These are phyloP conservation scores for Acanthornis magna DNA, from an alignment of 2,797 vertebrate genomes.

Conservation along the genomic window DNA sequence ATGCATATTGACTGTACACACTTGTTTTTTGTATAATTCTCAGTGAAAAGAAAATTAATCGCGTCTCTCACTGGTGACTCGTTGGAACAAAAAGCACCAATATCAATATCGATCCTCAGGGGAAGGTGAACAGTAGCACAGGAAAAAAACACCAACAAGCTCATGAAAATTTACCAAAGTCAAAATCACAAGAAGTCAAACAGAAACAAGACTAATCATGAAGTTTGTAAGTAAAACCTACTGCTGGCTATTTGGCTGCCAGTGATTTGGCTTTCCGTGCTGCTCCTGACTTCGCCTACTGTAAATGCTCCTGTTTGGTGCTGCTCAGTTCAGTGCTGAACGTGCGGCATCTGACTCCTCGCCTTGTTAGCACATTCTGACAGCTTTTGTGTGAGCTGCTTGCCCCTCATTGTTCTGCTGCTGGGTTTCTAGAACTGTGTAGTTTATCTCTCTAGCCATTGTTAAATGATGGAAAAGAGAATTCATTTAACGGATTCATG, in stretches of 20 bases:
- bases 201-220: neutral
- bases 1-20: neutral
- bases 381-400: neutral
- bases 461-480: neutral
- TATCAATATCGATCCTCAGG: neutral
- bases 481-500: neutral
- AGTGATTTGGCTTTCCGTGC: neutral
- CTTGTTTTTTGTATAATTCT: neutral
- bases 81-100: neutral
- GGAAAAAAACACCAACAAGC: neutral
- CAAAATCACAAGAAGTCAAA: neutral
- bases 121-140: neutral
- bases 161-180: neutral
- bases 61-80: neutral
- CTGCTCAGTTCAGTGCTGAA: neutral
- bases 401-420: neutral
- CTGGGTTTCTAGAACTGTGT: constrained; percentile 4
- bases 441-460: neutral
- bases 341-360: neutral
- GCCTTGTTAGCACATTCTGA: neutral
- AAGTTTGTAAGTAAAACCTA: neutral
- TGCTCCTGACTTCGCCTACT: neutral
- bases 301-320: neutral
- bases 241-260: neutral
- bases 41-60: neutral